Base-by-base conservation (phyloP, 2,113 vertebrate species). In the Semnornis frantzii region DNA sequence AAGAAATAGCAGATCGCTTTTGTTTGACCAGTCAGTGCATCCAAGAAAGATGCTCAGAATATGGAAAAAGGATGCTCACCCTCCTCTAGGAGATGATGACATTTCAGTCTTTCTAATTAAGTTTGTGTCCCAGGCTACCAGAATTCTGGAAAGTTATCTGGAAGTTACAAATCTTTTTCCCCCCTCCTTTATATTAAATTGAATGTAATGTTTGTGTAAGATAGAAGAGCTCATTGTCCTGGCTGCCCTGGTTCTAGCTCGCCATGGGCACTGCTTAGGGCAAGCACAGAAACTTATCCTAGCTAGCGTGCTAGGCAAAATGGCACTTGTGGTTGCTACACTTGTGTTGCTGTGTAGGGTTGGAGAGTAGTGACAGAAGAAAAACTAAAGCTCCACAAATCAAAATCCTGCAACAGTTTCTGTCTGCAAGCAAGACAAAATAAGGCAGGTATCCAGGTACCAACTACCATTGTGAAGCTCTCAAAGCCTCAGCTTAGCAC, bases 71-170 rank as follows among this genome's bases (percentile, higher is more conserved):
- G 42, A 82, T 62, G 42, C 42, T 86, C 44, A 69, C 23, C 44
- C 84, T 96, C 64, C 92, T 94, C 31, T 52, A 85, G 90, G 92
- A 95, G 86, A 94, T 59, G 88, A 96, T 94, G 89, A 94, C 79
- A 94, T 95, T 94, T 85, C 72, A 90, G 83, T 94, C 88, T 87
- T 90, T 87, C 79, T 89, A 95, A 95, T 96, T 82, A 84, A 85
- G 84, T 94, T 94, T 78, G 46, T 63, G 74, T 91, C 81, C 85
- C 82, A 89, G 73, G 78, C 78, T 65, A 94, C 85, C 37, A 76
- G 68, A 95, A 95, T 87, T 31, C 68, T 90, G 60, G 64, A 85
- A 94, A 76, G 68, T 94, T 94, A 89, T 31, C 68, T 90, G 60
- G 64, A 85, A 94, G 94, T 94, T 82, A 90, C 5, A 94, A 88